Evolutionary conservation across 2,888 invertebrate species (phyloP), one percentile per base, ranked within the genome.

Genomic region (Andrena trimmerana): DNA sequence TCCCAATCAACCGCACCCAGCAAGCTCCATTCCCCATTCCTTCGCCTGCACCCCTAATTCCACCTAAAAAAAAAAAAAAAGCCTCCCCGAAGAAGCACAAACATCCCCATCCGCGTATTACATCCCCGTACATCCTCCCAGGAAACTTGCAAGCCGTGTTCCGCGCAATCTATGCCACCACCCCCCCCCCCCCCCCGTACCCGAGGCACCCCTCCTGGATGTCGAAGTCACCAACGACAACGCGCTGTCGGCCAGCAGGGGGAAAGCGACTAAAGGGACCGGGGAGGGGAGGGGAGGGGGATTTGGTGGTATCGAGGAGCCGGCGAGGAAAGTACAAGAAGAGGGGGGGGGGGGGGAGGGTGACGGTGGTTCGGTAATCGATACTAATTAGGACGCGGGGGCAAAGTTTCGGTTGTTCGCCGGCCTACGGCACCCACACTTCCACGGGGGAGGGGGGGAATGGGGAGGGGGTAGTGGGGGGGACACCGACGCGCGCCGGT

Each of bases 361-460:
- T 60, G 65, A 48, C 69, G 75, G 67, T 71, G 73, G 81, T 83
- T 86, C 74, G 78, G 88, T 88, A 88, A 88, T 88, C 88, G 88
- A 88, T 88, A 87, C 88, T 88, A 88, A 88, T 88, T 88, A 87
- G 88, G 79, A 83, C 71, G 85, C 42, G 42, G 42, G 75, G 80
- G 77, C 83, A 70, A 88, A 88, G 88, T 88, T 88, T 85, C 78
- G 84, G 68, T 60, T 72, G 62, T 62, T 66, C 52, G 63, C 10
- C 10, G n/a, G 63, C 48, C 69, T 57, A 4, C 36, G 57, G 69
- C 68, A 69, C 68, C 54, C 27, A 42, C 68, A 36, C 36, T 27
- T n/a, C 2, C 24, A 33, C 20, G 13, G 1, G 0, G 8, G 54
- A 20, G 1, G 20, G 8, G 8, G 0, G 6, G 7, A 0, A 7